These are phyloP conservation scores for Rhagoletis zephyria DNA, from an alignment of 1,140 invertebrate species.

Conservation along the genomic window DNA sequence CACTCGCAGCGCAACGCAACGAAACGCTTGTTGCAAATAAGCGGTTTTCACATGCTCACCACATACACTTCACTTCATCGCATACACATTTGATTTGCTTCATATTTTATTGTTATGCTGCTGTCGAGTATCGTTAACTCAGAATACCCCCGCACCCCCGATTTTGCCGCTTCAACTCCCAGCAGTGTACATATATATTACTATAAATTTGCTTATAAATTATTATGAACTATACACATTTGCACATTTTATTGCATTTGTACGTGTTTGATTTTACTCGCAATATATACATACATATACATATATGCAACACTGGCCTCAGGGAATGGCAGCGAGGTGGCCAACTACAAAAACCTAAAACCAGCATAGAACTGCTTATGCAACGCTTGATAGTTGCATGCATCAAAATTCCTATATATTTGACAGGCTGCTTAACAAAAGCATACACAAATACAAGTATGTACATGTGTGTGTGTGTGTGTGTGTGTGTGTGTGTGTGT, in stretches of 20 bases:
- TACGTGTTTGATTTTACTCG: constrained; percentile 43
- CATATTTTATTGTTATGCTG: constrained; percentile 19
- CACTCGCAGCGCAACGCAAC: background rate
- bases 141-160: background rate
- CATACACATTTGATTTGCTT: background rate
- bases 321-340: background rate
- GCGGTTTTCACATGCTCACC: background rate
- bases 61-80: background rate
- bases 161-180: background rate
- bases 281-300: background rate
- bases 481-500: background rate
- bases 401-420: constrained; percentile 25
- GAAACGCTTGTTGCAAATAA: background rate
- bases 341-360: background rate
- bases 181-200: background rate
- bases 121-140: background rate
- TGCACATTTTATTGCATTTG: constrained; percentile 17
- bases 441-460: background rate
- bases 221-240: constrained; percentile 23
- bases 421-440: background rate
- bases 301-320: background rate
- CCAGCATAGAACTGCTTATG: too few relatives aligned
- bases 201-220: constrained; percentile 44
- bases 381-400: too few relatives aligned
- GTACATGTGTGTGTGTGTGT: background rate